Base-by-base conservation (phyloP, 2,797 vertebrate genomes). In the Cossypha niveicapilla region DNA sequence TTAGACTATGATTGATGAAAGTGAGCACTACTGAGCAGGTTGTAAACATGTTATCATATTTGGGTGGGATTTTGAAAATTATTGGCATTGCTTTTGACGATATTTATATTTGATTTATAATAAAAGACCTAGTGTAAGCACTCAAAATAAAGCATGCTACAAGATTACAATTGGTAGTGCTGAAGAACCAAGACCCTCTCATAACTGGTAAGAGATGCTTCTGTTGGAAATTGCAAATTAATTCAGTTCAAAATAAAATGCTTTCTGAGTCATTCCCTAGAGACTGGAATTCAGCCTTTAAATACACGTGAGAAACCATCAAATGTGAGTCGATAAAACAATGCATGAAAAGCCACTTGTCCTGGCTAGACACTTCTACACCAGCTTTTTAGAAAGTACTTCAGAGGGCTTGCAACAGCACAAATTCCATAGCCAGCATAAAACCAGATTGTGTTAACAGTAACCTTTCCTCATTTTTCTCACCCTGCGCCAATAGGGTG, bases 201-300 rank as follows among this genome's bases (percentile, higher is more conserved):
- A 41, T 81, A 95, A 94, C 14, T 80, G 47, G 84, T 92, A 47
- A 34, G 50, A 91, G 74, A 96, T 74, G 88, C 41, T 47, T 95
- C 87, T 81, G 60, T 3, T n/a, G 56, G 88, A 96, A 88, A 74
- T 71, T 86, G 70, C 72, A 95, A 96, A 96, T 91, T 3, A 97
- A 96, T 95, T 96, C 95, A 91, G 53, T 63, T 92, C 91, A 90
- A 93, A 94, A 90, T 76, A 80, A 95, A 94, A 96, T 89, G 89
- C 81, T 94, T 97, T 95, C 91, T 23, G 34, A 96, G 79, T 82
- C 66, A 94, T 93, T 97, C 87, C 94, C 91, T 83, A 86, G 92
- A 94, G 90, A 87, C 62, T 94, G 92, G 95, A 97, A 97, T 97
- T 95, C 96, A 95, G 95, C 89, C 88, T 95, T 97, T 97, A 97